Base-by-base conservation (phyloP, 2,888 invertebrate species). In the Pocota personata region DNA sequence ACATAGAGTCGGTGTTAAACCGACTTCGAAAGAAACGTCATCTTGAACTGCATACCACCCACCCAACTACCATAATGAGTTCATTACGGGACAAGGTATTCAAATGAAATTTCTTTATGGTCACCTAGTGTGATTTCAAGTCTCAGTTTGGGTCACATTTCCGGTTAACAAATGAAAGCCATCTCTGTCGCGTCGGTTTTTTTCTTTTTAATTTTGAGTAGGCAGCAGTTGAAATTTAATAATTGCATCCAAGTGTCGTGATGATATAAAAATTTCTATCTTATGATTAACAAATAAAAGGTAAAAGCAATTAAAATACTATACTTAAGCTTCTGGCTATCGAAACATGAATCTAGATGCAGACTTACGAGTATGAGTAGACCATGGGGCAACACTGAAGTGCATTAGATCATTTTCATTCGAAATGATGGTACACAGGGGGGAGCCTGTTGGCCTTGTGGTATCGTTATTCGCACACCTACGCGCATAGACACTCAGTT, bases 251-350 rank as follows among this genome's bases (percentile, higher is more conserved):
- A 64, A 67, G 72, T 35, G 50, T 60, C 32, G 67, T 60, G 79
- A 79, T 66, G 75, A 37, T 66, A 46, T 75, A 52, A 71, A 64
- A 50, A 48, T 32, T 40, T 55, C n/a, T 27, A 58, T 30, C 60
- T 58, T 58, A 50, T 50, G 73, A 66, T 52, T 52, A 58, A 69
- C 69, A 76, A 76, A 76, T 64, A 69, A 62, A 67, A 60, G 62
- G 67, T 57, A 72, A n/a, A n/a, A 78, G 69, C 83, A 79, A 84
- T 84, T 79, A 84, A 84, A 73, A 57, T 62, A 67, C 57, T 71
- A 2, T 24, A 46, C 64, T 69, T 75, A 52, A 71, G 79, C 79
- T 79, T 58, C 73, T 69, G 73, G 57, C 60, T 83, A 83, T 83
- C 83, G 78, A 0, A 72, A 75, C 75, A 71, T 75, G 64, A 46